A percentile compares a stretch with the other conserved stretches of the same genome.
Conservation (phyloP, 2,113 vertebrate genomes). For the Gallinago paraguaiae region DNA sequence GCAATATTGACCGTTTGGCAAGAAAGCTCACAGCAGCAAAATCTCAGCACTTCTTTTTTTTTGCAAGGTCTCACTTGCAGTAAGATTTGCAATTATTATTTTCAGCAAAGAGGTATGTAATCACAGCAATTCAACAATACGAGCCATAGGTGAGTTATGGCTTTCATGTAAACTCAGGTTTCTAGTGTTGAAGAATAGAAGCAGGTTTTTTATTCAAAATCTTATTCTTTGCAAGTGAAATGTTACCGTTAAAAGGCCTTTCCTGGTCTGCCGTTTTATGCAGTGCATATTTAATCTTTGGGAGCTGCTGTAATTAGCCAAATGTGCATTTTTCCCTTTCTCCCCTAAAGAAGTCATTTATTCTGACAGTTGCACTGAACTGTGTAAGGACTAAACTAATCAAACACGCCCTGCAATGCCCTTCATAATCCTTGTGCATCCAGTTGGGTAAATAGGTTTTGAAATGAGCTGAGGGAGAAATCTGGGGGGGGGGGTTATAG, state of each 20-base stretch:
- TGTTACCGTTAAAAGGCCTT: neutral
- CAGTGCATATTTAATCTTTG: neutral
- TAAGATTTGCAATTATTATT: neutral
- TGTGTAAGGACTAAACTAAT: constrained; percentile 6
- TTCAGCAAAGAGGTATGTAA: neutral
- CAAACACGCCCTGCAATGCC: neutral
- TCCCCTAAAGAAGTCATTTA: neutral
- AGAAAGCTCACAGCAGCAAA: neutral
- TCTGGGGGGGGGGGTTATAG: neutral
- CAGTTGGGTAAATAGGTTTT: constrained; percentile 30
- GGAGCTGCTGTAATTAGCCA: neutral
- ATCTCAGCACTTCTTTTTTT: neutral
- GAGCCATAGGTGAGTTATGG: neutral
- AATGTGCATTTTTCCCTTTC: neutral
- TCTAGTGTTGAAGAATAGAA: neutral
- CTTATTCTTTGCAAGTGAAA: neutral
- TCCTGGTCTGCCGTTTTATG: neutral
- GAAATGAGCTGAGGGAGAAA: constrained; percentile 30
- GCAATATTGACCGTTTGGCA: neutral
- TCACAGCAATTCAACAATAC: neutral
- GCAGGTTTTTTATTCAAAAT: neutral
- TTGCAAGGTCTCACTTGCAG: neutral
- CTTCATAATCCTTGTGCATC: constrained; percentile 3
- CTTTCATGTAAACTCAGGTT: neutral
- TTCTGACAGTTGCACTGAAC: constrained; percentile 21